Evolutionary conservation across 1,140 invertebrate genomes (phyloP), one percentile per base, ranked within the genome.

Genomic region (Conus betulinus): DNA sequence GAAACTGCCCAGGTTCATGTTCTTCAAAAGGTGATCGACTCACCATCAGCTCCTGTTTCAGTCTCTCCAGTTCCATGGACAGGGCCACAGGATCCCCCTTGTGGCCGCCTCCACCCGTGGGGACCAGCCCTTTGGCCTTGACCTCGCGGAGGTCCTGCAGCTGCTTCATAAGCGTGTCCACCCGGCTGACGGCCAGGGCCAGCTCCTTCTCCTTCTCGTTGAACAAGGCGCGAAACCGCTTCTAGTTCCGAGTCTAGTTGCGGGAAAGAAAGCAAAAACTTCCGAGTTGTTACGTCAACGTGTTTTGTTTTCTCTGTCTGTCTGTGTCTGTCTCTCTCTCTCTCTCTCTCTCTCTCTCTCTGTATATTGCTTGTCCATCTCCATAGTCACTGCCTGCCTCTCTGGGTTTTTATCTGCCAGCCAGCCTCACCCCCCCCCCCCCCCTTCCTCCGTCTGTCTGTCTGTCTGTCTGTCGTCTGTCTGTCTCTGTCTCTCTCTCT

Each of bases 151-250:
- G 95, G 92, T 99, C 98, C 94, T 99, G 98, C 91, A 99, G 96
- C 95, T 99, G 98, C 92, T 97, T 96, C 86, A 98, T 99, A 92
- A 99, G 95, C 95, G 99, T 98, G 93, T 99, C 98, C 91, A 99
- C 98, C 96, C 99, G 99, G 91, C 98, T 97, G 92, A 99, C 98
- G 3, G 98, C 98, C 96, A 99, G 95, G 55, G 98, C 98, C 71
- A 99, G 96, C 95, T 99, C 98, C 95, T 99, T 99, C 94, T 99
- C 98, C 95, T 99, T 99, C 94, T 99, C 98, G 96, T 98, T 99
- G 96, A 99, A 99, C 83, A 99, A 96, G 39, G 98, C 97, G 88
- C 98, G 97, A 93, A 93, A 99, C 99, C 88, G 98, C 98, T 95
- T 99, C 98, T 95, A 99, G 96, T 96, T 99, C 99, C 93, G 97